phyloP scores from a whole-genome alignment of 2,888 invertebrate species.

The Drosophila affinis region DNA sequence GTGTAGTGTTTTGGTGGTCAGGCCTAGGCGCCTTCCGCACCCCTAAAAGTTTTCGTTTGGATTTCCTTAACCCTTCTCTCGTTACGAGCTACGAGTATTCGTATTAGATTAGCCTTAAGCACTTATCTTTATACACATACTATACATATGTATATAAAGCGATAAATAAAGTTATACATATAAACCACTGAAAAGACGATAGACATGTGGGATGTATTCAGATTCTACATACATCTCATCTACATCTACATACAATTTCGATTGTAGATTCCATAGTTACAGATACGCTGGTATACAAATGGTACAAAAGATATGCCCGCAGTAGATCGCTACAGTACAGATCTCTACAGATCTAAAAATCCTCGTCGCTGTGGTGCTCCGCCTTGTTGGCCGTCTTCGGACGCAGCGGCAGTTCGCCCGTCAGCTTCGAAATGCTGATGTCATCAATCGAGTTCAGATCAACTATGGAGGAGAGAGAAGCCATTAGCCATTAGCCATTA shows the following conservation, averaged over 20 bases:
- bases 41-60: neutral
- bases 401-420: slow-evolving; percentile 79
- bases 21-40: slow-evolving; percentile 15
- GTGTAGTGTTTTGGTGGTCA: neutral
- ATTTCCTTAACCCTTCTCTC: neutral
- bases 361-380: slow-evolving; percentile 82
- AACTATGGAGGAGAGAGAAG: slow-evolving; percentile 60
- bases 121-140: neutral
- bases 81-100: too few species aligned
- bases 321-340: too few species aligned
- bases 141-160: neutral
- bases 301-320: neutral
- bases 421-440: slow-evolving; percentile 82
- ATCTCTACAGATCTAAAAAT: slow-evolving; percentile 62
- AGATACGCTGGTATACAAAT: neutral
- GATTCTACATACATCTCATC: too few species aligned
- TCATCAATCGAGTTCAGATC: slow-evolving; percentile 83
- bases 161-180: neutral
- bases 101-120: neutral
- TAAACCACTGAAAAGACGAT: neutral
- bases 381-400: slow-evolving; percentile 81
- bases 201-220: too few species aligned
- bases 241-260: too few species aligned
- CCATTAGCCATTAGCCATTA: neutral
- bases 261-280: too few species aligned